Conservation (phyloP, 37 sponge, comb jelly and placozoan species). For the Trichoplax adhaerens region DNA sequence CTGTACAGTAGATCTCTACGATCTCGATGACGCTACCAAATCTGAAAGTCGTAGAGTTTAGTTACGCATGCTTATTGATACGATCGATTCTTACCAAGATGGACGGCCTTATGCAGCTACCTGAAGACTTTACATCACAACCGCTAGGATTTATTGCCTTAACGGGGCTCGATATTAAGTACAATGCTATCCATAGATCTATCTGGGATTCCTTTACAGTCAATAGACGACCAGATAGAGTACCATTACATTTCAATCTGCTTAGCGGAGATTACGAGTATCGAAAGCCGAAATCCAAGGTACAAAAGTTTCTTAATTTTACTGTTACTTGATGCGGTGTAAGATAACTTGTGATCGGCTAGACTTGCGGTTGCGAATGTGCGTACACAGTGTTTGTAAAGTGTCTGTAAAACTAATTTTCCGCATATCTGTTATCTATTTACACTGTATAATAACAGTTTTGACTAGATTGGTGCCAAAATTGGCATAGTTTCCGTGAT, state of each 20-base stretch:
- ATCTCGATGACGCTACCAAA: too few relatives aligned
- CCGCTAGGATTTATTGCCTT: constrained; percentile 33
- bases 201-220: constrained; percentile 70
- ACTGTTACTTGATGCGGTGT: neutral
- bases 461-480: too few relatives aligned
- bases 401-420: neutral
- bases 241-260: constrained; percentile 23
- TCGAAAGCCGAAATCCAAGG: constrained; percentile 10
- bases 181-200: constrained; percentile 67
- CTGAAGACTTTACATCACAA: constrained; percentile 3
- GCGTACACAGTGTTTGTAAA: neutral
- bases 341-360: neutral
- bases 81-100: too few relatives aligned
- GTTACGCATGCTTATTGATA: too few relatives aligned
- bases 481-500: too few relatives aligned
- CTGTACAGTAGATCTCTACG: too few relatives aligned
- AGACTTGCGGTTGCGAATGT: neutral
- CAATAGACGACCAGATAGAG: constrained; percentile 26
- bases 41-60: too few relatives aligned
- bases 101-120: too few relatives aligned
- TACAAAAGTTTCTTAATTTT: neutral
- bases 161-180: constrained; percentile 52
- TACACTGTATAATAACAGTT: too few relatives aligned
- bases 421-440: too few relatives aligned
- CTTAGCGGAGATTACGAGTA: constrained; percentile 37